A percentile compares a stretch with the other conserved stretches of the same genome.
Conservation (phyloP, 2,113 vertebrate genomes). For the Serinus canaria region DNA sequence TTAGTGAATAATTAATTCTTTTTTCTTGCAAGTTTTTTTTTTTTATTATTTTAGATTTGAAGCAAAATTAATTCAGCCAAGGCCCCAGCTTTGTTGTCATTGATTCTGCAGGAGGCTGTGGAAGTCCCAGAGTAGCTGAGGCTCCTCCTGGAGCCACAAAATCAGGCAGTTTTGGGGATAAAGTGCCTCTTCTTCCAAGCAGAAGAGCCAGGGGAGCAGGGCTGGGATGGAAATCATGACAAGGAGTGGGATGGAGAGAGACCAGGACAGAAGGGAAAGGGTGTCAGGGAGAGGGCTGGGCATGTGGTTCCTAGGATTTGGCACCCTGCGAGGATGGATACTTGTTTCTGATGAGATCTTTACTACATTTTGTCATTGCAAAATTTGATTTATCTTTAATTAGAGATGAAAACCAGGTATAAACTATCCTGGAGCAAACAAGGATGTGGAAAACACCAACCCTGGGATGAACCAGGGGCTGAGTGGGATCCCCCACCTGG, state of each 20-base stretch:
- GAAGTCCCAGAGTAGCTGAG: background rate
- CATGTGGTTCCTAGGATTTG: no score
- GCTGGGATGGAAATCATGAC: background rate
- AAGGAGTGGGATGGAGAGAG: background rate
- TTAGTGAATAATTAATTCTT: slow-evolving; percentile 41
- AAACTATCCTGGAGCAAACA: background rate
- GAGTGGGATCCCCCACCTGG: background rate
- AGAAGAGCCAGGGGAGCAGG: background rate
- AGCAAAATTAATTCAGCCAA: background rate
- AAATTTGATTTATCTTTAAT: slow-evolving; percentile 47
- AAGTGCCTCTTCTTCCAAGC: background rate
- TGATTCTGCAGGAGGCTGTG: background rate
- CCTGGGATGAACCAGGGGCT: background rate
- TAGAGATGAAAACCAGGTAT: slow-evolving; percentile 43
- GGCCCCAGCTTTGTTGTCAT: background rate
- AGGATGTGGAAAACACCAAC: background rate
- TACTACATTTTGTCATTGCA: slow-evolving; percentile 1
- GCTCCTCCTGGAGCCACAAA: background rate
- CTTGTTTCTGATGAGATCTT: slow-evolving; percentile 52
- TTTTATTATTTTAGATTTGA: background rate
- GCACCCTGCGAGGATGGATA: slow-evolving; percentile 2
- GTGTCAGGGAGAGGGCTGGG: no score
- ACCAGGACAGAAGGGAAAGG: background rate
- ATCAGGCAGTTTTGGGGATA: background rate
- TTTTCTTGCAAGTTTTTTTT: background rate